Conservation (phyloP, 2,113 vertebrate species). For the Pteropus alecto region DNA sequence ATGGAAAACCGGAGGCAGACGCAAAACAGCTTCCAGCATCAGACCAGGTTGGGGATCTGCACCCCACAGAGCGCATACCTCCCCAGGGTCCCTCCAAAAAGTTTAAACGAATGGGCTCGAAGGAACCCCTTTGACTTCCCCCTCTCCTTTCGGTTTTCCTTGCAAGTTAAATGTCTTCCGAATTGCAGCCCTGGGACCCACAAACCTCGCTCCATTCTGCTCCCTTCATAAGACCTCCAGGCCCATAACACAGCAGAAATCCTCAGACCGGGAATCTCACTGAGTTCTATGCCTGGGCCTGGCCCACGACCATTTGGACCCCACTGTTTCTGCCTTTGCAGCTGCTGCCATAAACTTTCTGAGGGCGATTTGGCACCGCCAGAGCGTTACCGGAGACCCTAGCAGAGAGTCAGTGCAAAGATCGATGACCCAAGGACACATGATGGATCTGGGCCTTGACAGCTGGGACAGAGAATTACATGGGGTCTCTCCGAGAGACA, state of each 20-base stretch:
- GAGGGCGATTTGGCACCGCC: conserved; percentile 36
- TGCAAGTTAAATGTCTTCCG: background rate
- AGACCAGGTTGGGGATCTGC: fast-evolving
- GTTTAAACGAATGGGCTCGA: background rate
- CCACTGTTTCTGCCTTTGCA: conserved; percentile 46
- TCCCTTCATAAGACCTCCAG: conserved; percentile 27
- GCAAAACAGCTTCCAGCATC: background rate
- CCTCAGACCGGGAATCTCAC: conserved; percentile 57
- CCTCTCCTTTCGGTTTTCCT: conserved; percentile 59
- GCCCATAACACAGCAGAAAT: conserved; percentile 29
- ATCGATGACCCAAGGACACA: background rate
- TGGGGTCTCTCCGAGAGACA: conserved; percentile 10
- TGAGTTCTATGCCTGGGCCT: background rate
- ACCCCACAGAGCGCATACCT: fast-evolving
- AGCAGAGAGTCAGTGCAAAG: background rate
- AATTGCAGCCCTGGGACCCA: background rate
- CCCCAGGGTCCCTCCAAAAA: background rate
- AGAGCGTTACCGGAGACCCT: conserved; percentile 62
- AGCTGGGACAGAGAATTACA: conserved; percentile 26
- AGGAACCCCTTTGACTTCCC: background rate
- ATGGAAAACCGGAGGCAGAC: background rate
- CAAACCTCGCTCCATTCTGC: background rate
- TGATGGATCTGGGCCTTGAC: conserved; percentile 59
- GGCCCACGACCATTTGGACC: background rate
- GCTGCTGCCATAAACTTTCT: conserved; percentile 73